A percentile compares a stretch with the other conserved stretches of the same genome.
Evolutionary conservation across 2,888 invertebrate species (phyloP).

Genomic region (Coelinius sp.): DNA sequence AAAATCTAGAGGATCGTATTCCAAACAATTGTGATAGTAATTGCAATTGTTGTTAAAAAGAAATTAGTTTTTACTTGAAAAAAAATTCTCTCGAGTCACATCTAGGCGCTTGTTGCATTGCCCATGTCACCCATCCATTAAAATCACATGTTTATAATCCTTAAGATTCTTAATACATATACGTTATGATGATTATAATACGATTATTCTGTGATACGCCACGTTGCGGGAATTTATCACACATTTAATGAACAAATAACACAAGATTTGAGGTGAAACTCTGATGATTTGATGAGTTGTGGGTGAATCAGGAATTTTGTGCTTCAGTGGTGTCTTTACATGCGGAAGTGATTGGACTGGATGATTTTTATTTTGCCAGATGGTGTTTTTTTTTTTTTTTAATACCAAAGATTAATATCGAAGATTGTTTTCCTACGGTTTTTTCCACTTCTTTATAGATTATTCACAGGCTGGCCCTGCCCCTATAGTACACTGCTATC

Average conservation of each 20-base stretch:
- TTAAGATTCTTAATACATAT: constrained; percentile 60
- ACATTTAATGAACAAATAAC: constrained; percentile 50
- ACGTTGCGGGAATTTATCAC: constrained; percentile 71
- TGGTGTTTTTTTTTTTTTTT: background rate
- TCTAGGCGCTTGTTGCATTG: constrained; percentile 61
- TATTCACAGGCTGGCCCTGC: background rate
- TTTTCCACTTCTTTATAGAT: background rate
- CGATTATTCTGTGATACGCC: constrained; percentile 71
- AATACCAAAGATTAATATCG: constrained; percentile 21
- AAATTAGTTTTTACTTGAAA: too few species aligned
- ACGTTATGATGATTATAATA: constrained; percentile 59
- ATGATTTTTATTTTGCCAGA: background rate
- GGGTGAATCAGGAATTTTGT: background rate
- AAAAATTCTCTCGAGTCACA: constrained; percentile 9
- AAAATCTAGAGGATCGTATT: too few species aligned
- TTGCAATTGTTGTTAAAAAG: too few species aligned
- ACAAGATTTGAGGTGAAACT: constrained; percentile 13
- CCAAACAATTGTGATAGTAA: too few species aligned
- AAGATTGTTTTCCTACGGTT: background rate
- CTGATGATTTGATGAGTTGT: background rate
- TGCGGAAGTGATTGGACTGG: background rate
- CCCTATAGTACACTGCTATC: constrained; percentile 1
- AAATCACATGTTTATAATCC: constrained; percentile 65
- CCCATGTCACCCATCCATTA: constrained; percentile 62
- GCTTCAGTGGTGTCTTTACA: too few species aligned